Evolutionary conservation across 2,888 invertebrate genomes (phyloP).

Genomic region (Metalampra italica): DNA sequence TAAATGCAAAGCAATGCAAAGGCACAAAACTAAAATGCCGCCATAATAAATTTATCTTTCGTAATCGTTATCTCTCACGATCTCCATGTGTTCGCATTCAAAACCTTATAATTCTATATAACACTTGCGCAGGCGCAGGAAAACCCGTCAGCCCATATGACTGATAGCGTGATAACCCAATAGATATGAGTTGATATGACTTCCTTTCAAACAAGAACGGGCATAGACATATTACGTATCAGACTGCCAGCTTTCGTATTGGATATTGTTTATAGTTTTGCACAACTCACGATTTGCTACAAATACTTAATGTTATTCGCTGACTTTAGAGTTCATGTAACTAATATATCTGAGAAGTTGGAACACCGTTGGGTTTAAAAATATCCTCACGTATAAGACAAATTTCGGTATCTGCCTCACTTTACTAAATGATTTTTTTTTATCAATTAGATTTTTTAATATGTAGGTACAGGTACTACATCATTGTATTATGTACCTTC

Average conservation of each 20-base stretch:
- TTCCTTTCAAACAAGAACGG: constrained; percentile 16
- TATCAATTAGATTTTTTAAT: too few species aligned
- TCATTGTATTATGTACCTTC: too few species aligned
- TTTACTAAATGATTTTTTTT: neutral
- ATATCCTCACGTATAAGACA: too few species aligned
- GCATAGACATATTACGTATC: constrained; percentile 17
- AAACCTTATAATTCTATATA: neutral
- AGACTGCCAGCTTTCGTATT: constrained; percentile 19
- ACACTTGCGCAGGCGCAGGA: constrained; percentile 17
- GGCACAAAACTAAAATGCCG: too few species aligned
- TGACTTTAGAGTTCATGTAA: constrained; percentile 19
- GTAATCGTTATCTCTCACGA: neutral
- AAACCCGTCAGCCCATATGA: constrained; percentile 35
- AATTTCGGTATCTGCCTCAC: neutral
- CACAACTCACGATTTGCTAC: constrained; percentile 16
- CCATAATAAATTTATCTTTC: neutral
- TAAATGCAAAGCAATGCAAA: too few species aligned
- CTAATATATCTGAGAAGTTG: constrained; percentile 15
- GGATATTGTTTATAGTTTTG: constrained; percentile 21
- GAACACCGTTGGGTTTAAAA: neutral
- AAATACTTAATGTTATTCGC: constrained; percentile 18
- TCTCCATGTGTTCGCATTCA: neutral
- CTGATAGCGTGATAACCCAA: constrained; percentile 32
- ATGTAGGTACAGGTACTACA: too few species aligned
- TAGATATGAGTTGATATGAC: constrained; percentile 20